These are phyloP conservation scores for Drosophila elegans DNA, from an alignment of 1,140 invertebrate species.

Conservation along the genomic window DNA sequence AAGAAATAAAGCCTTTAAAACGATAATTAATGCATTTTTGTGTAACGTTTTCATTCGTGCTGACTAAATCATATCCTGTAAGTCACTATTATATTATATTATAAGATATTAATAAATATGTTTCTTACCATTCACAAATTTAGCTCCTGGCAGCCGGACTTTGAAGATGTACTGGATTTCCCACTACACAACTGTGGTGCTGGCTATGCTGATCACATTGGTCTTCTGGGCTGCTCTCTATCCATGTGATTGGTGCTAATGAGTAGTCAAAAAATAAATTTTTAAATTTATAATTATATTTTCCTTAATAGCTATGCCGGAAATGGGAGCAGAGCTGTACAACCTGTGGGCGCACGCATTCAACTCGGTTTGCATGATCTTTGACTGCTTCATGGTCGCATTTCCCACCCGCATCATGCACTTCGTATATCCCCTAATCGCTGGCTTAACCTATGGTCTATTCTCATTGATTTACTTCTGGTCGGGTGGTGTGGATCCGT, in stretches of 20 bases:
- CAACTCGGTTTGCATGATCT: constrained; percentile 90
- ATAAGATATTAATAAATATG: background rate
- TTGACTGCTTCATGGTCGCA: constrained; percentile 89
- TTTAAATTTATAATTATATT: background rate
- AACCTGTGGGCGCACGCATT: constrained; percentile 90
- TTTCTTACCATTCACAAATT: background rate
- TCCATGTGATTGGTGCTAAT: constrained; percentile 57
- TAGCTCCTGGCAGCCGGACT: constrained; percentile 61
- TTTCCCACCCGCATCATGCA: constrained; percentile 89
- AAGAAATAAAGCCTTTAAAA: no score
- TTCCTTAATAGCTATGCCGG: constrained; percentile 47
- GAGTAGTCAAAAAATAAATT: no score
- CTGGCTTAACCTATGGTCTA: constrained; percentile 87
- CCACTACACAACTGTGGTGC: constrained; percentile 86
- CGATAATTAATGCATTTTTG: no score
- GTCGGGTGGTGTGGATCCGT: constrained; percentile 89
- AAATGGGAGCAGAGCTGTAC: constrained; percentile 65
- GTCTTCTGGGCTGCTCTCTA: constrained; percentile 87
- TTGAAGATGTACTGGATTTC: constrained; percentile 87
- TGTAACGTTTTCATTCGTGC: no score
- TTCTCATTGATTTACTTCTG: constrained; percentile 90
- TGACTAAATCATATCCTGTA: background rate
- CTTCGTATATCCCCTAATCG: constrained; percentile 88
- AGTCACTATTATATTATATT: background rate
- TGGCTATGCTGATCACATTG: constrained; percentile 87